phyloP scores from a whole-genome alignment of 2,797 vertebrate genomes.

The Lerista edwardsae region DNA sequence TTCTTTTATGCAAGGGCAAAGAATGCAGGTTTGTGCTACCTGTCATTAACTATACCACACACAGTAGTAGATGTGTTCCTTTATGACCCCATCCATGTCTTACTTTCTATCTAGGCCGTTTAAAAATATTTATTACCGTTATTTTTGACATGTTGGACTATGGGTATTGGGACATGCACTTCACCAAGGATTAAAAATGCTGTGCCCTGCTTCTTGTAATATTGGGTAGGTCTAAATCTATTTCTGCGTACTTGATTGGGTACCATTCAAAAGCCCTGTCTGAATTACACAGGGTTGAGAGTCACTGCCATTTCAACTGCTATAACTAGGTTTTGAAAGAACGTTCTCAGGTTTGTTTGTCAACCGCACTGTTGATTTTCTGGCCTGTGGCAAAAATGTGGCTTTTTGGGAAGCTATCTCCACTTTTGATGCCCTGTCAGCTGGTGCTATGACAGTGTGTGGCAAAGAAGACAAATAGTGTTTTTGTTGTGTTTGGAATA shows the following conservation, averaged over 20 bases:
- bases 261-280: no score
- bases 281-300: no score
- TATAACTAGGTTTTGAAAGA: no score
- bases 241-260: neutral
- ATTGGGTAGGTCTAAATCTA: neutral
- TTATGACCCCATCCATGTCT: neutral
- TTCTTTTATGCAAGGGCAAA: slow-evolving; percentile 20
- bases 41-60: neutral
- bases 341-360: no score
- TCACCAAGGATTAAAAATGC: neutral
- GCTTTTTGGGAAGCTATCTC: no score
- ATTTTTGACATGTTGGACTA: neutral
- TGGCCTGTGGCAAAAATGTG: no score
- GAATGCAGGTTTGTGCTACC: slow-evolving; percentile 6
- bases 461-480: no score
- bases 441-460: no score
- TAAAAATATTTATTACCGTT: slow-evolving; percentile 1
- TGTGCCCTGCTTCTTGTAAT: neutral
- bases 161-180: neutral
- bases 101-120: slow-evolving; percentile 2
- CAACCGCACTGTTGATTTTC: no score
- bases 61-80: neutral
- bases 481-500: no score
- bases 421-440: no score
- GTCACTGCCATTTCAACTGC: no score